Conservation (phyloP, 2,797 vertebrate genomes). For the Bovichtus variegatus region DNA sequence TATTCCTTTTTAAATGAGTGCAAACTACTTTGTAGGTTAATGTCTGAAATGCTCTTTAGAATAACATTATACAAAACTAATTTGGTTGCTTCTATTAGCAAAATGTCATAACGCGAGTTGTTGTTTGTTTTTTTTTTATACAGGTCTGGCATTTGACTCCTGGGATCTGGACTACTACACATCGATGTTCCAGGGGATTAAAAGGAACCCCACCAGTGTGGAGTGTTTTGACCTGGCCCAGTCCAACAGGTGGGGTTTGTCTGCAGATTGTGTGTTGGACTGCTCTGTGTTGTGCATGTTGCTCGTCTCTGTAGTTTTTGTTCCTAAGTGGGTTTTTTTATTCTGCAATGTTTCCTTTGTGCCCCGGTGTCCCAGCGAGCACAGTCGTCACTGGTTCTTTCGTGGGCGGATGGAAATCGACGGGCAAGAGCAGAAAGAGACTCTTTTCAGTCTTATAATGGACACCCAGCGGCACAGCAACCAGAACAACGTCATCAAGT, state of each 20-base stretch:
- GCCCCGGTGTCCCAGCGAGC: conserved; percentile 85
- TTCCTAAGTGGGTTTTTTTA: not conserved
- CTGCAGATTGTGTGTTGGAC: not conserved
- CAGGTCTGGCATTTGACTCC: conserved; percentile 92
- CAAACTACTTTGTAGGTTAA: not conserved
- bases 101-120: not conserved
- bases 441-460: conserved; percentile 93
- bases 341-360: conserved; percentile 5
- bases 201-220: conserved; percentile 92
- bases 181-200: conserved; percentile 86
- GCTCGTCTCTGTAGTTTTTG: not conserved
- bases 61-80: not conserved
- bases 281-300: conserved; percentile 12
- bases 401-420: conserved; percentile 90
- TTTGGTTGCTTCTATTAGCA: not conserved
- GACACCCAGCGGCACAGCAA: conserved; percentile 91
- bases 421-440: conserved; percentile 83
- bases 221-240: conserved; percentile 95
- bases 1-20: not conserved
- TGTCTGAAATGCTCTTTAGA: not conserved
- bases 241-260: conserved; percentile 90
- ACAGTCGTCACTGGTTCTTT: conserved; percentile 98
- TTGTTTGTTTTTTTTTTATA: not conserved
- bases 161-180: conserved; percentile 96
- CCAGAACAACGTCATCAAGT: conserved; percentile 94